phyloP scores from a whole-genome alignment of 2,113 vertebrate species.

The Rhagologus leucostigma region DNA sequence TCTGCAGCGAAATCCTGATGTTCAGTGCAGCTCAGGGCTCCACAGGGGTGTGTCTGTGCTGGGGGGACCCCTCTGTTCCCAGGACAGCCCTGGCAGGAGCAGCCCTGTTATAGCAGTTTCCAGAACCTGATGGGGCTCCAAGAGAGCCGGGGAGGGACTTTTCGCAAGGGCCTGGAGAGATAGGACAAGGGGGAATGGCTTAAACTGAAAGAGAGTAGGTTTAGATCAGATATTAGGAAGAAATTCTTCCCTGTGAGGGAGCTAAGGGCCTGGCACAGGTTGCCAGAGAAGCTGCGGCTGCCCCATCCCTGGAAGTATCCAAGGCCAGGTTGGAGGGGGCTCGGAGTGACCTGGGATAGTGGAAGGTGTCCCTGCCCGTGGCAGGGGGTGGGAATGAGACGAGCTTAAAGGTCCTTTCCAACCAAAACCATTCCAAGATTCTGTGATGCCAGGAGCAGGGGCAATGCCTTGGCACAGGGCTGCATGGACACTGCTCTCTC shows the following conservation, averaged over 20 bases:
- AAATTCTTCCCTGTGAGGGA: background rate
- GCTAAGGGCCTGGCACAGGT: background rate
- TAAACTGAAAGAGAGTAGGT: no score
- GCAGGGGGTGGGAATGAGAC: background rate
- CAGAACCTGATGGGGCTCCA: background rate
- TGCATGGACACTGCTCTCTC: background rate
- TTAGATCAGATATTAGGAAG: background rate
- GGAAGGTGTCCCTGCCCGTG: background rate
- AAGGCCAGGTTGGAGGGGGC: accelerated
- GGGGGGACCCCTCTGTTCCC: background rate
- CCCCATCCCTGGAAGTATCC: background rate
- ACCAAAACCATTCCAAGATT: background rate
- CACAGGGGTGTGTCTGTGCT: accelerated
- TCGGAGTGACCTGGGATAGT: accelerated
- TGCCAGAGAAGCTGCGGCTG: background rate
- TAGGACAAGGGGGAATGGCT: background rate
- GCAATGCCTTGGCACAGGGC: background rate
- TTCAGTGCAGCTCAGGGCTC: accelerated
- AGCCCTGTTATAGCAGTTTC: background rate
- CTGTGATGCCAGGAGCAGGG: background rate
- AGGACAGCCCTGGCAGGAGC: background rate
- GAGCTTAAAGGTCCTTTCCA: background rate
- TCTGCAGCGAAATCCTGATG: accelerated
- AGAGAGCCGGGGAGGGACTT: background rate
- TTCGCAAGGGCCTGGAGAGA: background rate